Conservation (phyloP, 2,888 invertebrate genomes). For the Drosophila nigricruria region DNA sequence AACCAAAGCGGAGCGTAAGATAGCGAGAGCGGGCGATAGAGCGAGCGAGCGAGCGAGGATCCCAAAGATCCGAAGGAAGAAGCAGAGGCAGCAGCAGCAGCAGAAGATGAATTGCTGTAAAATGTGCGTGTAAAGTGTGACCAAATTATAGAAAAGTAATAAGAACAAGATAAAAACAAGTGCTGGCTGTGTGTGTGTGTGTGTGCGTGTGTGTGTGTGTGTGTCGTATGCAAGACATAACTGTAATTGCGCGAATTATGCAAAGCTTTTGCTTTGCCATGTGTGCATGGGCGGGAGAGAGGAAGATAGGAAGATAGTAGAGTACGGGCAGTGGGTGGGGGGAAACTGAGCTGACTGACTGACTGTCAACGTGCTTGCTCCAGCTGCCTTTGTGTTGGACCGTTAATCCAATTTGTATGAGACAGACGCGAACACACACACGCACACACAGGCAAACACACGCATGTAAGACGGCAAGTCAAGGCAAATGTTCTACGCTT, state of each 20-base stretch:
- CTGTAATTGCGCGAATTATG: conserved; percentile 61
- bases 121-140: conserved; percentile 52
- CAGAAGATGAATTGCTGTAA: conserved; percentile 30
- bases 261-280: conserved; percentile 43
- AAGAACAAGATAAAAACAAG: background rate
- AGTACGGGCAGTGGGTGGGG: background rate
- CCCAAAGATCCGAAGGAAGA: conserved; percentile 34
- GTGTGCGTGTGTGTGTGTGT: conserved; percentile 11
- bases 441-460: conserved; percentile 11
- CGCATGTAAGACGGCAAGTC: conserved; percentile 29
- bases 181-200: conserved; percentile 1
- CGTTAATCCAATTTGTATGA: conserved; percentile 70
- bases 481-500: conserved; percentile 38
- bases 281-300: conserved; percentile 4
- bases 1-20: conserved; percentile 7
- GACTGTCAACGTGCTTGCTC: conserved; percentile 39
- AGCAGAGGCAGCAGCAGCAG: conserved; percentile 10
- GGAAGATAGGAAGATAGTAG: background rate
- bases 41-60: conserved; percentile 26
- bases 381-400: conserved; percentile 44
- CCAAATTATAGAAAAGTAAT: conserved; percentile 2
- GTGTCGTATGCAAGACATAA: conserved; percentile 31
- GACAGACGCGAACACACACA: conserved; percentile 14
- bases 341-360: background rate
- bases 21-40: conserved; percentile 13